Base-by-base conservation (phyloP, 2,797 vertebrate genomes). In the Gallirallus australis region DNA sequence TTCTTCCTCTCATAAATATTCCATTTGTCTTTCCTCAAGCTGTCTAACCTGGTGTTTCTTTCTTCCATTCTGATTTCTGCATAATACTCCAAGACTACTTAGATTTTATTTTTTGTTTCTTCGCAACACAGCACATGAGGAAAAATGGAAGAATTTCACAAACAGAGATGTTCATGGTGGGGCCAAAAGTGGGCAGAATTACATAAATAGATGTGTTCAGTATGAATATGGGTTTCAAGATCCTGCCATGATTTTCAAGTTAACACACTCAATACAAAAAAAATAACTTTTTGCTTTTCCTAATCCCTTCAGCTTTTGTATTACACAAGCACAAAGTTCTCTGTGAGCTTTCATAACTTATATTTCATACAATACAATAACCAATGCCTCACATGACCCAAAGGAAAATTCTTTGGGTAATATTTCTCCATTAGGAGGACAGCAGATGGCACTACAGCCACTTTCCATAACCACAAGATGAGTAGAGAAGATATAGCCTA, bases 401-500 rank as follows among this genome's bases (percentile, higher is more conserved):
- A 8, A 70, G 14, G 24, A 75, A 91, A 80, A 61, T 30, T 25
- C 50, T n/a, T 66, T 68, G 69, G 59, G 54, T 79, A 76, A 28
- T 61, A 50, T 61, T 93, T 86, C 73, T 7, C 8, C 25, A 7
- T 56, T 40, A 40, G 17, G 15, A 84, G 18, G 56, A 85, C 94
- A 94, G 87, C 53, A 97, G 93, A 71, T 93, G 94, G 87, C 93
- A 94, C 75, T 96, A 37, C 60, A 94, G 20, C 2, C 60, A 45
- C 78, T 93, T 70, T 69, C 82, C 56, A 15, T 68, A 92, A 61
- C 20, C 13, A 33, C 1, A 7, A 81, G 7, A 33, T 40, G 13
- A 16, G 12, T n/a, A 31, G 7, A 59, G 71, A 68, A 48, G 21
- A 33, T 4, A 4, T 15, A 1, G 3, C 54, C 18, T 73, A 21